Evolutionary conservation across 2,888 invertebrate species (phyloP).

Genomic region (Dolomedes plantarius): DNA sequence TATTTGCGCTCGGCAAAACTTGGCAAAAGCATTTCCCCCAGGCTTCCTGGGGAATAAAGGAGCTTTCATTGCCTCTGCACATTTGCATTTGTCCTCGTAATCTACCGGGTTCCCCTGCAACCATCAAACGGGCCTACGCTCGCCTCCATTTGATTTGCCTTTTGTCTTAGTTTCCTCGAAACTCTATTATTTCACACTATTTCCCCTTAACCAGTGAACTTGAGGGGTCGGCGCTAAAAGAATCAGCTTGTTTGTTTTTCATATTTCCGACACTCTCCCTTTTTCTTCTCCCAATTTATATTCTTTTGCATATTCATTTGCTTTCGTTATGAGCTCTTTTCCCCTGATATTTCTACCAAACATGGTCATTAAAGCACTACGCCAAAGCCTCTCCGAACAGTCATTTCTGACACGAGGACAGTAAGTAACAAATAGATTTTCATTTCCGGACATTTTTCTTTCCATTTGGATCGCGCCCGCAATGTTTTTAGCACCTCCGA

Average conservation of each 20-base stretch:
- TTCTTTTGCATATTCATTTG: slow-evolving; percentile 49
- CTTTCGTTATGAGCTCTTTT: slow-evolving; percentile 24
- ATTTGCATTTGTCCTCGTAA: slow-evolving; percentile 70
- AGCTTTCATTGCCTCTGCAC: slow-evolving; percentile 69
- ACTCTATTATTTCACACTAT: slow-evolving; percentile 67
- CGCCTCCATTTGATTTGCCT: slow-evolving; percentile 61
- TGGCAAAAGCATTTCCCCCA: slow-evolving; percentile 66
- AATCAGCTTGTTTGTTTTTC: slow-evolving; percentile 17
- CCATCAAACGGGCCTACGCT: slow-evolving; percentile 29
- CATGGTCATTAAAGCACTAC: slow-evolving; percentile 35
- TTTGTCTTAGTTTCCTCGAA: slow-evolving; percentile 46
- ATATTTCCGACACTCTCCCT: slow-evolving; percentile 1
- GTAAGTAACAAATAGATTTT: slow-evolving; percentile 22
- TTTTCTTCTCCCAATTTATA: slow-evolving; percentile 22
- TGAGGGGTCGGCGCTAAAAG: slow-evolving; percentile 19
- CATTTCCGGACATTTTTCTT: slow-evolving; percentile 12
- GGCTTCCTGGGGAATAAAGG: slow-evolving; percentile 59
- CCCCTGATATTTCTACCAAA: slow-evolving; percentile 20
- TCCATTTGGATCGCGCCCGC: slow-evolving; percentile 7
- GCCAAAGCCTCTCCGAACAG: slow-evolving; percentile 25
- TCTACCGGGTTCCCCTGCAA: slow-evolving; percentile 53
- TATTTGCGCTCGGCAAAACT: slow-evolving; percentile 50
- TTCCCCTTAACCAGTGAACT: slow-evolving; percentile 51
- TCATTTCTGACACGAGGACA: slow-evolving; percentile 9
- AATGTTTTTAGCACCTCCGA: not conserved